A percentile compares a stretch with the other conserved stretches of the same genome.
phyloP scores from a whole-genome alignment of 1,140 invertebrate genomes.

The Mylabris phalerata region DNA sequence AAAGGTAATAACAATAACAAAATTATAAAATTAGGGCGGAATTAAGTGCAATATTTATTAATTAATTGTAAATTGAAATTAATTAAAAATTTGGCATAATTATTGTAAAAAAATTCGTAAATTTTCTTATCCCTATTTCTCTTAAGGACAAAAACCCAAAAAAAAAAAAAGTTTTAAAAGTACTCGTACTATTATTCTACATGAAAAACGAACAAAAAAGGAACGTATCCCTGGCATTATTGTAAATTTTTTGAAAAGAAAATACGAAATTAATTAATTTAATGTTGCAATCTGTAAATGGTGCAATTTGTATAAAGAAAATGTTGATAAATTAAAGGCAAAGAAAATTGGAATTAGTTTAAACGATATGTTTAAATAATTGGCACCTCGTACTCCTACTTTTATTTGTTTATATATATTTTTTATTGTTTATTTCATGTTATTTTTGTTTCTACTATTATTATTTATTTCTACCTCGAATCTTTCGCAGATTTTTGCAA shows the following conservation, averaged over 20 bases:
- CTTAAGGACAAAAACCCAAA: background rate
- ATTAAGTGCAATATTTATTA: slow-evolving; percentile 19
- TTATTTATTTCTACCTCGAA: too few relatives aligned
- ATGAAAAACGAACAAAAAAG: slow-evolving; percentile 26
- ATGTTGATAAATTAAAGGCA: background rate
- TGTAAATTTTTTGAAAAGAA: slow-evolving; percentile 17
- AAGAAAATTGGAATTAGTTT: background rate
- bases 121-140: background rate
- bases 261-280: slow-evolving; percentile 29
- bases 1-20: too few relatives aligned
- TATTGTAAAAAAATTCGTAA: background rate
- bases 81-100: background rate
- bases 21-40: background rate
- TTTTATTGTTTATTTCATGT: slow-evolving; percentile 12
- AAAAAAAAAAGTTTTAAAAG: slow-evolving; percentile 4
- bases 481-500: too few relatives aligned
- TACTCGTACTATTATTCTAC: background rate
- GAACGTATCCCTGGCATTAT: slow-evolving; percentile 41
- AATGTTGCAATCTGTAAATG: slow-evolving; percentile 39
- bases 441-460: slow-evolving; percentile 1
- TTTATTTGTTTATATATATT: slow-evolving; percentile 14
- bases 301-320: slow-evolving; percentile 36
- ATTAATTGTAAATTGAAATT: background rate
- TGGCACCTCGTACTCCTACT: slow-evolving; percentile 33
- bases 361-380: background rate